These are phyloP conservation scores for Lytechinus pictus DNA, from an alignment of 35 echinoderm and acorn worm genomes.

Conservation along the genomic window DNA sequence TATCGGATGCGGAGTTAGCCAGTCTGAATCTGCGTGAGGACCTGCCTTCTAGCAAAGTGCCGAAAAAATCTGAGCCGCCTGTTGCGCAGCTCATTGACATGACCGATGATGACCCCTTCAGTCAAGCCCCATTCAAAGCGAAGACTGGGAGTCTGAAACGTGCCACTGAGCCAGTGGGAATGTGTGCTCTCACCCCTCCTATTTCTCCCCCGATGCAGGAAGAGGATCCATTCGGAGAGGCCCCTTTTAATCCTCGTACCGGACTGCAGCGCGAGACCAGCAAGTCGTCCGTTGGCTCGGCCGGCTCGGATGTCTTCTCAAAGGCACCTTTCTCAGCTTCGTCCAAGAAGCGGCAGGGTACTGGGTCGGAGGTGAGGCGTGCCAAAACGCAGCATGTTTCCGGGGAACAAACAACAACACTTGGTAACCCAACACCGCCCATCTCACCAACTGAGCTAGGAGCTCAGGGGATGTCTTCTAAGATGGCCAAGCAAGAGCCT, in stretches of 20 bases:
- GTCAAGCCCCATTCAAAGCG: constrained; percentile 75
- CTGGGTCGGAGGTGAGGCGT: constrained; percentile 57
- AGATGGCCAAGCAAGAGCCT: constrained; percentile 52
- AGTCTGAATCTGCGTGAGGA: constrained; percentile 79
- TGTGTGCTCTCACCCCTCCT: constrained; percentile 92
- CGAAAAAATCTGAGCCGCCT: constrained; percentile 37
- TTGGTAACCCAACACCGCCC: constrained; percentile 91
- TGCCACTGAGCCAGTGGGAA: constrained; percentile 69
- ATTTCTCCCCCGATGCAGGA: constrained; percentile 88
- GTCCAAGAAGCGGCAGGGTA: constrained; percentile 83
- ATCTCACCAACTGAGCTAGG: constrained; percentile 90
- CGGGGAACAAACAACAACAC: constrained; percentile 67
- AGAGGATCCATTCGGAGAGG: constrained; percentile 77
- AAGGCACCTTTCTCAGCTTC: constrained; percentile 88
- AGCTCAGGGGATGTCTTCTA: constrained; percentile 16
- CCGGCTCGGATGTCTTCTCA: constrained; percentile 92
- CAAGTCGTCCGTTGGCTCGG: constrained; percentile 76
- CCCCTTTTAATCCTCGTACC: constrained; percentile 72
- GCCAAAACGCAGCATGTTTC: constrained; percentile 85
- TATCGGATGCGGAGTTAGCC: constrained; percentile 87
- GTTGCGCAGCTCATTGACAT: constrained; percentile 88
- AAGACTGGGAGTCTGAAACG: constrained; percentile 52
- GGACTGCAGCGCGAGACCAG: constrained; percentile 77
- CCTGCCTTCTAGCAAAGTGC: constrained; percentile 55
- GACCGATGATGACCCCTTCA: constrained; percentile 74